A percentile compares a stretch with the other conserved stretches of the same genome.
These are phyloP conservation scores for Erinaceus europaeus DNA, from an alignment of 2,113 vertebrate species.

Conservation along the genomic window DNA sequence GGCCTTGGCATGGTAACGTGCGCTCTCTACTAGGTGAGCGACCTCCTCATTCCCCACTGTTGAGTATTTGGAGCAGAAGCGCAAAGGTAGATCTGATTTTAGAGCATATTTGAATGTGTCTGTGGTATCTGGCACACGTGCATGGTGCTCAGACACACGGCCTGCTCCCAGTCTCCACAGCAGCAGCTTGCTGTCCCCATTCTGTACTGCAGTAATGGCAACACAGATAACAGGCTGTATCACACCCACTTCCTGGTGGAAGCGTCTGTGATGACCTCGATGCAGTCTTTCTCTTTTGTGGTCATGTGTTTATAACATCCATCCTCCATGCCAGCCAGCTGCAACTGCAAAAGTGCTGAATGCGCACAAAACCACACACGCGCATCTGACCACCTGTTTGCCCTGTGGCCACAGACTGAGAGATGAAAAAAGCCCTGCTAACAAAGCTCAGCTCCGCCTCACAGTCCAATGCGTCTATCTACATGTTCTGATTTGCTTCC, in stretches of 20 bases:
- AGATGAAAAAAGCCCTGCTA: constrained; percentile 67
- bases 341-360: constrained; percentile 45
- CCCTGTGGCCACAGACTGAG: constrained; percentile 58
- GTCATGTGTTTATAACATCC: constrained; percentile 27
- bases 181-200: background rate
- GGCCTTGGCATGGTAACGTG: too few relatives aligned
- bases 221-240: background rate
- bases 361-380: background rate
- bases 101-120: background rate
- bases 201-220: background rate
- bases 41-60: too few relatives aligned
- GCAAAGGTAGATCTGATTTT: background rate
- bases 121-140: background rate
- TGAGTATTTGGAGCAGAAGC: background rate
- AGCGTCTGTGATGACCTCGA: too few relatives aligned
- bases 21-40: too few relatives aligned
- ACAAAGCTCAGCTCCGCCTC: background rate
- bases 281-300: background rate
- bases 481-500: constrained; percentile 34
- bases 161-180: background rate
- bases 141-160: background rate
- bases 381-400: constrained; percentile 46
- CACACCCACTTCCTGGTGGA: background rate
- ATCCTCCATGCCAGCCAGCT: background rate
- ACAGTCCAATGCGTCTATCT: background rate